Conservation (phyloP, 1,140 invertebrate genomes). For the Pectinophora gossypiella region DNA sequence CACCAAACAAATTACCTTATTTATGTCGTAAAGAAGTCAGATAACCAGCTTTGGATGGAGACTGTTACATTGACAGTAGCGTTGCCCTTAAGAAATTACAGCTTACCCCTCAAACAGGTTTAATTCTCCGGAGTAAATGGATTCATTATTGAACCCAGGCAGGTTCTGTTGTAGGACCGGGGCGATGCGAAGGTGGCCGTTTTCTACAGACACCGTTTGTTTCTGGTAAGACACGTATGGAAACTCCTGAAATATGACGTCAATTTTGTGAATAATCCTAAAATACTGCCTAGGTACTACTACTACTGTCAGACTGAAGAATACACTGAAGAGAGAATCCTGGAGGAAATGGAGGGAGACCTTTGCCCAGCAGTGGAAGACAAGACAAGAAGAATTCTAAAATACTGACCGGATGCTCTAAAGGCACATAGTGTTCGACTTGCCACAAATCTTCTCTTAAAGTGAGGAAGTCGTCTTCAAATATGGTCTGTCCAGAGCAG, state of each 20-base stretch:
- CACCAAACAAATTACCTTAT: no score
- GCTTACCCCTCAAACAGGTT: conserved; percentile 46
- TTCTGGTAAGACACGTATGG: conserved; percentile 55
- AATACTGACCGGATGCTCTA: conserved; percentile 32
- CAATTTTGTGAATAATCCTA: no score
- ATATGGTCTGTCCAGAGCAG: conserved; percentile 39
- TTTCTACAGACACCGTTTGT: conserved; percentile 23
- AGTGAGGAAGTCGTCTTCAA: conserved; percentile 41
- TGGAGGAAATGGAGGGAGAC: no score
- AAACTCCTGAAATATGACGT: conserved; percentile 39
- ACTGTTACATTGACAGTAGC: no score
- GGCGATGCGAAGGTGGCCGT: conserved; percentile 33
- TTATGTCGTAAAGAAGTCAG: no score
- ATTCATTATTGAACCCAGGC: conserved; percentile 29
- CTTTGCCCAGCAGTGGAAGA: no score
- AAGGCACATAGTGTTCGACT: conserved; percentile 40
- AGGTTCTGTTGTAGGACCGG: conserved; percentile 35
- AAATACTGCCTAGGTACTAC: background rate
- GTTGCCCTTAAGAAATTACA: no score
- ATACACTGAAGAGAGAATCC: no score
- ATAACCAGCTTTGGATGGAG: no score
- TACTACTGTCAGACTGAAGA: background rate
- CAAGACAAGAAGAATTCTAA: no score
- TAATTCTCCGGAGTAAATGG: conserved; percentile 28
- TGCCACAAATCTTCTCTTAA: conserved; percentile 34